Conservation (phyloP, 2,797 vertebrate species). For the Catharus ustulatus region DNA sequence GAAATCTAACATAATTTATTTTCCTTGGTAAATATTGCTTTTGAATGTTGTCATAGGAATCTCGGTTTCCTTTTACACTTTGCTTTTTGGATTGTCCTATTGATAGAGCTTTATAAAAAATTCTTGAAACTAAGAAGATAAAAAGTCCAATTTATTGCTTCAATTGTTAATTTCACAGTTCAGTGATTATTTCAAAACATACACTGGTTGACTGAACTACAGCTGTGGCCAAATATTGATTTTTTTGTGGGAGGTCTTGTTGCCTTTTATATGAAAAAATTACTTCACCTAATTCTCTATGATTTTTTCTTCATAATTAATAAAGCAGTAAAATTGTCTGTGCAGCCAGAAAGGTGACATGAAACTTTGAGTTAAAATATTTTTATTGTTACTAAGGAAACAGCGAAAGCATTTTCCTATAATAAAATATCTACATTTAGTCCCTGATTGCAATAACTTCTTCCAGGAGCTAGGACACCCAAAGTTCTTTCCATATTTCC, state of each 20-base stretch:
- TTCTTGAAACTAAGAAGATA: neutral
- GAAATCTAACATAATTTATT: neutral
- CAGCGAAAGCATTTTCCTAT: neutral
- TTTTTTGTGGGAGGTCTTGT: neutral
- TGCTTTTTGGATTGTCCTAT: neutral
- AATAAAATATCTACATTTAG: neutral
- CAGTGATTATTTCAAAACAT: conserved; percentile 27
- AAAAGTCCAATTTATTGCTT: conserved; percentile 38
- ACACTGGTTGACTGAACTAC: neutral
- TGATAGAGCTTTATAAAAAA: neutral
- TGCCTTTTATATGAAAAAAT: neutral
- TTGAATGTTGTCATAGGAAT: neutral
- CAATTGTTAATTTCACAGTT: conserved; percentile 59
- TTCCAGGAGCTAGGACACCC: neutral
- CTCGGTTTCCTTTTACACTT: neutral
- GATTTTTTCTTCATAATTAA: neutral
- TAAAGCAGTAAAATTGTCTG: neutral
- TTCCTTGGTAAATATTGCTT: neutral
- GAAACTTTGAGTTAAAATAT: neutral
- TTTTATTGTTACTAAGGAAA: neutral
- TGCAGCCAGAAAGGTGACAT: neutral
- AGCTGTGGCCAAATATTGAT: conserved; percentile 23
- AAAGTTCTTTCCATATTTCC: neutral
- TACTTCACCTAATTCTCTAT: neutral
- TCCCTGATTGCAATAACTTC: neutral